Evolutionary conservation across 2,113 vertebrate species (phyloP).

Genomic region (Cebus imitator): DNA sequence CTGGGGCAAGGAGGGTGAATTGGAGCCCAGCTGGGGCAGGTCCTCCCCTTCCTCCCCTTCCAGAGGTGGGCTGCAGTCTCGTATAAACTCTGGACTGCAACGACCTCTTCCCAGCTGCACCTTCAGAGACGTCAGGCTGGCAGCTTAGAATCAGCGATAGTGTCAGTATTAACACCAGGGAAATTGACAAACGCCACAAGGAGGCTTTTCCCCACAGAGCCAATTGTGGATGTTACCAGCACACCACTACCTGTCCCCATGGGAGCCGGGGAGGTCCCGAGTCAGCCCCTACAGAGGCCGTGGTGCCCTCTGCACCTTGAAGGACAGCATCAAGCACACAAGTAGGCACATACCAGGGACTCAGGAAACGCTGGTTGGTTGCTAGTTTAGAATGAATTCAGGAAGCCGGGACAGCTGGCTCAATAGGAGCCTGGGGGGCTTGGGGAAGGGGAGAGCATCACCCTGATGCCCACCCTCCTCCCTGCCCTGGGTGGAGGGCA

Average conservation of each 20-base stretch:
- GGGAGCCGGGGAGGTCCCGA: background rate
- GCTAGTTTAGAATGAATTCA: fast-evolving
- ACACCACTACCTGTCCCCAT: background rate
- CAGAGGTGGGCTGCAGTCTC: no score
- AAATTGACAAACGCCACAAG: fast-evolving
- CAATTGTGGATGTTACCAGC: no score
- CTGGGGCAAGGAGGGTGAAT: fast-evolving
- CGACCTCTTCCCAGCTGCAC: background rate
- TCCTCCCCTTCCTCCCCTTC: background rate
- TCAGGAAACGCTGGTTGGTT: fast-evolving
- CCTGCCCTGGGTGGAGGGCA: background rate
- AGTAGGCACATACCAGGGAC: no score
- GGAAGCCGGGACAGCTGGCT: background rate
- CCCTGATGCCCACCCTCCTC: background rate
- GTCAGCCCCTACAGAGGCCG: background rate
- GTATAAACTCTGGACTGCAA: fast-evolving
- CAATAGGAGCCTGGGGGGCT: no score
- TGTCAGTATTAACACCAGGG: background rate
- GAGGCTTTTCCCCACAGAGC: background rate
- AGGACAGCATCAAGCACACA: background rate
- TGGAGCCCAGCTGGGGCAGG: fast-evolving
- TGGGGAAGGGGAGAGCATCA: no score
- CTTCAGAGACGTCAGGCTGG: background rate
- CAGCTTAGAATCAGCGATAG: no score
- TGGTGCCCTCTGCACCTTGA: no score